Base-by-base conservation (phyloP, 2,113 vertebrate genomes). In the Ptychochromis oligacanthus region DNA sequence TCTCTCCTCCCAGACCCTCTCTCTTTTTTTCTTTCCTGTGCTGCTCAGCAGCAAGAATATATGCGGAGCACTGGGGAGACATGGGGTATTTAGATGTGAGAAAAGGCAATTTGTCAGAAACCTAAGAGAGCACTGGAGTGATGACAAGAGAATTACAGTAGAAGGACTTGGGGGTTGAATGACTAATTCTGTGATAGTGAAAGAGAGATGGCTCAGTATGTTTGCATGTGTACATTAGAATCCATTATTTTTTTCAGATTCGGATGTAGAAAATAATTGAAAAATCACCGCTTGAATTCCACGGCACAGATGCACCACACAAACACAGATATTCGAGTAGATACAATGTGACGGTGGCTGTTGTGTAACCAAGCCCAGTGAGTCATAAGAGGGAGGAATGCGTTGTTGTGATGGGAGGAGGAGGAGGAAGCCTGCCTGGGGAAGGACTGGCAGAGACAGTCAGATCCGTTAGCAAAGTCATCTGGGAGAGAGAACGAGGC, bases 301-400 rank as follows among this genome's bases (percentile, higher is more conserved):
- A 13, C 2, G n/a, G 80, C 77, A 84, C 34, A 17, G 77, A 70
- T 75, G 62, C 15, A 52, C 76, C 77, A 6, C 82, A 79, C 85
- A 89, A 54, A 83, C 82, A 86, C 17, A 76, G 77, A 26, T 43
- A 77, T 61, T 75, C 1, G 75, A 87, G 67, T 76, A 76, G 85
- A 90, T 89, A 82, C 38, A 80, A 82, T 87, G 86, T 93, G 92
- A 92, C 77, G 57, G 60, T 55, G 82, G 75, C 77, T 91, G 92
- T 95, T 95, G 93, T 91, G 90, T 94, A 93, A 94, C 88, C 58
- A 75, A 70, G 83, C 87, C 75, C 80, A 89, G 87, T 94, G 93
- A 94, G 88, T 94, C 93, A 94, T 89, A 87, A 87, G 81, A 77
- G 77, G 91, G 82, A 89, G 89, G 91, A 89, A 85, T 83, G 85